phyloP scores from a whole-genome alignment of 2,888 invertebrate species.

The Nineta flava region DNA sequence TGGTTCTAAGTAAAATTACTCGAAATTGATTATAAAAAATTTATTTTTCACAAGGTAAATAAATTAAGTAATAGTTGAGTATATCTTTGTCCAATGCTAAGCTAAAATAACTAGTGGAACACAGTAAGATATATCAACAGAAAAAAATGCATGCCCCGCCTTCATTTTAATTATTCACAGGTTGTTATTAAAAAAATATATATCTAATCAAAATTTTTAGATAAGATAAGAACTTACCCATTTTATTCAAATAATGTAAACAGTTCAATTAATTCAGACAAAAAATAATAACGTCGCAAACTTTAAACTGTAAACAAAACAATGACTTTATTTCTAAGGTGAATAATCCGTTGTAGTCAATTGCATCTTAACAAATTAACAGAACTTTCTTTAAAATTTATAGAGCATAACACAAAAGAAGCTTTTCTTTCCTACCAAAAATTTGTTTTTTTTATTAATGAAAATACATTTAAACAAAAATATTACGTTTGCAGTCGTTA shows the following conservation, averaged over 20 bases:
- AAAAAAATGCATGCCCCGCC: slow-evolving; percentile 3
- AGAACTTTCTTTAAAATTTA: neutral
- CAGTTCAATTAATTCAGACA: too few species aligned
- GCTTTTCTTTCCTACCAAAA: neutral
- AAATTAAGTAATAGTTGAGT: neutral
- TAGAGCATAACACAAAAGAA: neutral
- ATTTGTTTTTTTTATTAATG: neutral
- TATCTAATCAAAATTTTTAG: neutral
- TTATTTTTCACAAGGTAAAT: neutral
- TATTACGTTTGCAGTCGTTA: too few species aligned
- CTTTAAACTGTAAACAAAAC: too few species aligned
- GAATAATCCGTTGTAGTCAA: too few species aligned
- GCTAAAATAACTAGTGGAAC: too few species aligned
- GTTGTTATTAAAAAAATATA: neutral
- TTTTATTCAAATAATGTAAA: neutral
- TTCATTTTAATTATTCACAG: neutral
- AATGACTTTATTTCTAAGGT: too few species aligned
- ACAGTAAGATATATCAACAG: neutral
- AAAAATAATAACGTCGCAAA: too few species aligned
- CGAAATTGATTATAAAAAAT: too few species aligned
- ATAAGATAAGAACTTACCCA: slow-evolving; percentile 4
- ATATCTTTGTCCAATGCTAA: too few species aligned
- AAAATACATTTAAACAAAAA: neutral
- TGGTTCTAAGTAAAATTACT: too few species aligned
- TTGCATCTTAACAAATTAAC: neutral